These are phyloP conservation scores for Drosophila affinis DNA, from an alignment of 2,888 invertebrate species.

Conservation along the genomic window DNA sequence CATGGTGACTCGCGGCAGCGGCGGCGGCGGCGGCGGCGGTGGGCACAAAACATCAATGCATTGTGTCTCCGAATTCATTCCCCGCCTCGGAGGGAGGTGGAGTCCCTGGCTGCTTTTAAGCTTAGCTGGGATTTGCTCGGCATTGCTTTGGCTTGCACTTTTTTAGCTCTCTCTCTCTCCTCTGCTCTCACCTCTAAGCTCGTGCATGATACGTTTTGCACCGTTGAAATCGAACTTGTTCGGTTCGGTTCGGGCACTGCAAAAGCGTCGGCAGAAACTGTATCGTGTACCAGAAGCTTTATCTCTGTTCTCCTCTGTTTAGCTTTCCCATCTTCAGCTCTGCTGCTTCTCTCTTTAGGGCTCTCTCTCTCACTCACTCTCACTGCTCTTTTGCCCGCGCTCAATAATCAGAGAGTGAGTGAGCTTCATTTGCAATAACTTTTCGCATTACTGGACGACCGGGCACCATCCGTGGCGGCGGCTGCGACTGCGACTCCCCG, in stretches of 20 bases:
- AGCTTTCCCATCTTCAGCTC: neutral
- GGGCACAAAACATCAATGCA: conserved; percentile 26
- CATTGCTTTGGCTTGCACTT: neutral
- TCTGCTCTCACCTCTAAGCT: neutral
- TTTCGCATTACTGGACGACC: conserved; percentile 12
- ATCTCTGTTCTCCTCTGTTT: neutral
- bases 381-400: neutral
- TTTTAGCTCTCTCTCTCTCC: neutral
- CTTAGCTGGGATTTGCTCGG: neutral
- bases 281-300: neutral
- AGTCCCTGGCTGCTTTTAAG: neutral
- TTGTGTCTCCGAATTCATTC: conserved; percentile 15
- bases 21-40: neutral
- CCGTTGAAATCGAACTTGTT: neutral
- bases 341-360: neutral
- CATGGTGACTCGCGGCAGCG: conserved; percentile 1
- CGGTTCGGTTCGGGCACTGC: neutral
- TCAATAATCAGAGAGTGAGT: conserved; percentile 11
- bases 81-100: neutral
- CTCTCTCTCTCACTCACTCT: neutral
- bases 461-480: neutral
- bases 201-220: neutral
- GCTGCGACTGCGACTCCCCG: conserved; percentile 26
- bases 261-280: neutral
- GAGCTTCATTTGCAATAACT: conserved; percentile 51